Base-by-base conservation (phyloP, 2,888 invertebrate genomes). In the Platycheirus albimanus region DNA sequence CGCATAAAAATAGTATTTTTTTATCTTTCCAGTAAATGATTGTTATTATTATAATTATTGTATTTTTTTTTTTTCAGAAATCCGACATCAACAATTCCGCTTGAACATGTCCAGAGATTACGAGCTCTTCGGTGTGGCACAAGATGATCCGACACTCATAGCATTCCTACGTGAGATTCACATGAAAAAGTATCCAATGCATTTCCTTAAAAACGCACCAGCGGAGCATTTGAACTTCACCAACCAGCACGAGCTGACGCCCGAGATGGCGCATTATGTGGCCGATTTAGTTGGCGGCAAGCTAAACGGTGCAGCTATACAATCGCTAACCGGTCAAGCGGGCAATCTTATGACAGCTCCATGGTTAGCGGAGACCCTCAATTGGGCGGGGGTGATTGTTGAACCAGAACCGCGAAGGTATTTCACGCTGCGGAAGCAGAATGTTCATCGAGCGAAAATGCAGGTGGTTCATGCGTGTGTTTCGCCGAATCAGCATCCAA, bases 381-480 rank as follows among this genome's bases (percentile, higher is more conserved):
- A 92, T 79, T 97, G 97, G 97, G 92, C 92, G 86, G 96, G 96
- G 1, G 91, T 96, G 17, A 92, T 95, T 58, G 93, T 95, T 61
- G 94, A 96, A 85, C 95, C 96, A 0, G 95, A 96, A 86, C 94
- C 96, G 0, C 90, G 93, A n/a, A 95, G 95, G 91, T 96, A 93
- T 91, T 94, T 95, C 75, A 92, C 92, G 78, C 90, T 95, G 86
- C 90, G 94, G 17, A 90, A 92, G 70, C 93, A 93, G 86, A 93
- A 93, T 86, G 91, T 90, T 86, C 92, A 89, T 86, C 91, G 93
- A 84, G 92, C 92, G 64, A 92, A 92, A 85, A 93, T 94, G 43
- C 92, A 94, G 87, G 94, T 91, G 87, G 92, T 95, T 85, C 96
- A 96, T 88, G 96, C 96, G 64, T 97, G 96, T 86, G 93, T 97